Percentiles rank a stretch among this genome's conserved stretches.
phyloP scores from a whole-genome alignment of 1,140 invertebrate species.

The Drosophila truncata region DNA sequence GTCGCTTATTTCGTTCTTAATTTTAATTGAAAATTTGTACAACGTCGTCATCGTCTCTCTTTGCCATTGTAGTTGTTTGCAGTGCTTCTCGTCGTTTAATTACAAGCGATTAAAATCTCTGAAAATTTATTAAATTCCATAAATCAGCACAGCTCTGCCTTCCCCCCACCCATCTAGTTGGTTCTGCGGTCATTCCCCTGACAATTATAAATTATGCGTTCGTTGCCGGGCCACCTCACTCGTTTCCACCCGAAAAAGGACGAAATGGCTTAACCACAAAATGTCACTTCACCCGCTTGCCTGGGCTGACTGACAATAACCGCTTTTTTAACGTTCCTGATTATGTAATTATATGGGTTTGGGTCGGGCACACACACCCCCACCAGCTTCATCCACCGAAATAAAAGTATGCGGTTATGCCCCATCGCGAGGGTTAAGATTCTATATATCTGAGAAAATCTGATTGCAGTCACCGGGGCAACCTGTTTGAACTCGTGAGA shows the following conservation, averaged over 20 bases:
- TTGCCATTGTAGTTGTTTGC: slow-evolving; percentile 4
- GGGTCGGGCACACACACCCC: slow-evolving; percentile 6
- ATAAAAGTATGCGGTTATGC: slow-evolving; percentile 9
- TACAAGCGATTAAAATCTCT: slow-evolving; percentile 83
- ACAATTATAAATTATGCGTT: slow-evolving; percentile 83
- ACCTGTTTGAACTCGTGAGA: slow-evolving; percentile 53
- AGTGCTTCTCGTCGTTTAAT: slow-evolving; percentile 50
- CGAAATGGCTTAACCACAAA: slow-evolving; percentile 76
- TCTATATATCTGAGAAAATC: not conserved
- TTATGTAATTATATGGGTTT: slow-evolving; percentile 42
- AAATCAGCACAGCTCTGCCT: slow-evolving; percentile 66
- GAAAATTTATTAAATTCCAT: slow-evolving; percentile 83
- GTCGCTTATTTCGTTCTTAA: slow-evolving; percentile 64
- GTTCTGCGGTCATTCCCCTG: slow-evolving; percentile 61
- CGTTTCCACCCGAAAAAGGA: slow-evolving; percentile 35
- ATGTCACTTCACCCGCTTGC: slow-evolving; percentile 60
- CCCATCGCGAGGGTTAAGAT: slow-evolving; percentile 14
- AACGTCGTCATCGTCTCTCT: slow-evolving; percentile 13
- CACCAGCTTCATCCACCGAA: slow-evolving; percentile 28
- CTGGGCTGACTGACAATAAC: slow-evolving; percentile 26
- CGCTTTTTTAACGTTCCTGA: slow-evolving; percentile 42
- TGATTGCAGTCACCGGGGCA: slow-evolving; percentile 31
- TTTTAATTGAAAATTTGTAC: slow-evolving; percentile 73
- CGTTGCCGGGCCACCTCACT: slow-evolving; percentile 47
- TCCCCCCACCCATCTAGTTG: not conserved